Percentiles rank a stretch among this genome's conserved stretches.
Evolutionary conservation across 2,113 vertebrate species (phyloP).

Genomic region (Nycticebus coucang): DNA sequence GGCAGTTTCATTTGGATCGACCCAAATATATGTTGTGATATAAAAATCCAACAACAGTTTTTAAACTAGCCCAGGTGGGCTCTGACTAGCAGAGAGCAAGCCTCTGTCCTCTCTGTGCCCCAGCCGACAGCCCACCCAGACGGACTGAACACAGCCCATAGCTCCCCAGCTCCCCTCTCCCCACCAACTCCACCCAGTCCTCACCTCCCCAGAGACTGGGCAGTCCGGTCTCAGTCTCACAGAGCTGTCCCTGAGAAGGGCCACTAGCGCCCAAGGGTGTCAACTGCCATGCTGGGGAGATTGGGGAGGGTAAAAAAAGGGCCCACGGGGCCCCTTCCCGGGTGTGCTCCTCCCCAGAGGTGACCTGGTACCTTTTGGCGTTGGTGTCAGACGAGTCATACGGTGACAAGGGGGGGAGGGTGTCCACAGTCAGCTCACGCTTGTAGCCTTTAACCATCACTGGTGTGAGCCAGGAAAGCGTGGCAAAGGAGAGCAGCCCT

Average conservation of each 20-base stretch:
- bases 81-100: neutral
- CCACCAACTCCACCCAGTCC: too few relatives aligned
- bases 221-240: neutral
- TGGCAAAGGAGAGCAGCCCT: constrained; percentile 86
- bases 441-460: constrained; percentile 85
- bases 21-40: neutral
- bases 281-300: neutral
- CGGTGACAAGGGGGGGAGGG: constrained; percentile 81
- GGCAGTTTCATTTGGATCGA: neutral
- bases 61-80: neutral
- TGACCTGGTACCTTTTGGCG: constrained; percentile 81
- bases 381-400: constrained; percentile 82
- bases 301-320: too few relatives aligned
- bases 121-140: rapidly evolving
- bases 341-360: too few relatives aligned
- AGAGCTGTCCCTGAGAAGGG: neutral
- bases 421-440: constrained; percentile 79
- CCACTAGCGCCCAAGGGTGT: neutral
- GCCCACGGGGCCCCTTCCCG: rapidly evolving
- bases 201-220: neutral
- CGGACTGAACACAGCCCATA: rapidly evolving
- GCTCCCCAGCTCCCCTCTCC: neutral
- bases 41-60: neutral
- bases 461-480: constrained; percentile 86
- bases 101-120: neutral